Percentiles rank a stretch among this genome's conserved stretches.
phyloP scores from a whole-genome alignment of 2,113 vertebrate species.

The Cygnus atratus region DNA sequence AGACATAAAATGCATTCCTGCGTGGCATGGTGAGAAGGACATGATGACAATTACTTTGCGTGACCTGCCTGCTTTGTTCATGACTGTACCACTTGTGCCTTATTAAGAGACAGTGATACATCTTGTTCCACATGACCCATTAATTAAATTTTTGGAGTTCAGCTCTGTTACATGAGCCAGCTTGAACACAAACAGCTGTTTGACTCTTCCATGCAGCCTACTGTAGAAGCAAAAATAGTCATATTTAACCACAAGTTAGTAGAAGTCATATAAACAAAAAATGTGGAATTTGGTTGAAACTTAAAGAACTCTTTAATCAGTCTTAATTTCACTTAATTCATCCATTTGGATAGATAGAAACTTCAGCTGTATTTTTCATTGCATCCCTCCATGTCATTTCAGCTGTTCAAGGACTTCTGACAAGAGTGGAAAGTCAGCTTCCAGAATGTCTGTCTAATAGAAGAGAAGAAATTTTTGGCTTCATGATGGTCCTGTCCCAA shows the following conservation, averaged over 20 bases:
- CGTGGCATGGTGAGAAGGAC: neutral
- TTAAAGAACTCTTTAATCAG: neutral
- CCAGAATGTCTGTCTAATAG: neutral
- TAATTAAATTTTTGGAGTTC: neutral
- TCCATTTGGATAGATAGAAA: neutral
- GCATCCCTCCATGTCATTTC: neutral
- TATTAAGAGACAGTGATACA: neutral
- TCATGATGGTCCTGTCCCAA: neutral
- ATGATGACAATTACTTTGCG: neutral
- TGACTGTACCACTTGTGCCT: neutral
- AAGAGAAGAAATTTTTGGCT: neutral
- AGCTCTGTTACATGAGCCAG: neutral
- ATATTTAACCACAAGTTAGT: neutral
- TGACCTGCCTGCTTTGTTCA: neutral
- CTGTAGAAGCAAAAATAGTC: neutral
- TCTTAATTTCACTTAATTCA: neutral
- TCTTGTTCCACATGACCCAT: neutral
- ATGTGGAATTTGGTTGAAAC: neutral
- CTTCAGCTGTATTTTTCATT: neutral
- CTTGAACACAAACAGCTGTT: neutral
- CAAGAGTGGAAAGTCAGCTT: neutral
- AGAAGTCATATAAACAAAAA: neutral
- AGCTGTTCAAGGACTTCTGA: neutral
- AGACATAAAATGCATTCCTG: neutral
- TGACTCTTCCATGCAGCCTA: neutral